phyloP scores from a whole-genome alignment of 1,140 invertebrate genomes.

The Octopus bimaculoides region DNA sequence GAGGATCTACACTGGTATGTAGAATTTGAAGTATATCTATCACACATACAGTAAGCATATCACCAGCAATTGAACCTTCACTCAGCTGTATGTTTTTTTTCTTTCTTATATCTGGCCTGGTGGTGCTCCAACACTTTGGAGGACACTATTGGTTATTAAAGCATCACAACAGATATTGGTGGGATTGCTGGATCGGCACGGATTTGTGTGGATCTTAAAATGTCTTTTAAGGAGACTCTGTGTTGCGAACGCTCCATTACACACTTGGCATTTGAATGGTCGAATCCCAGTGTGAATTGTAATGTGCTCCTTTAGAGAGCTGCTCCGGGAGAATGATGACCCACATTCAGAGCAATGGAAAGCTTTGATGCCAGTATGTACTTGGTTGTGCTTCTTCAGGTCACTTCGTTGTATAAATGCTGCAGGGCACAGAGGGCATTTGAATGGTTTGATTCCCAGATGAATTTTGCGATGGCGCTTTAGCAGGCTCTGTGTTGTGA shows the following conservation, averaged over 20 bases:
- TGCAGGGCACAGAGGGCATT: slow-evolving; percentile 32
- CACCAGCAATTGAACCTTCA: neutral
- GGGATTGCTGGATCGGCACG: no score
- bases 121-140: slow-evolving; percentile 7
- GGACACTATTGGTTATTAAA: slow-evolving; percentile 7
- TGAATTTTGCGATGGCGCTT: slow-evolving; percentile 7
- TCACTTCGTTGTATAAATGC: neutral
- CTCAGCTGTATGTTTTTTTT: slow-evolving; percentile 5
- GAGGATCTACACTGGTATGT: no score
- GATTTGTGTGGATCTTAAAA: neutral
- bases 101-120: slow-evolving; percentile 19
- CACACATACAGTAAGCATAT: no score
- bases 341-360: slow-evolving; percentile 29
- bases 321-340: slow-evolving; percentile 19
- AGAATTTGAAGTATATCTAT: slow-evolving; percentile 11
- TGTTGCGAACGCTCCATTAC: neutral
- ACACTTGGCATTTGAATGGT: neutral
- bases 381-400: slow-evolving; percentile 29
- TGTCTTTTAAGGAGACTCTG: neutral
- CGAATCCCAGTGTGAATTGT: slow-evolving; percentile 7
- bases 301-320: neutral
- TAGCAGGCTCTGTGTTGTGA: slow-evolving; percentile 9
- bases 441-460: slow-evolving; percentile 19
- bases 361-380: slow-evolving; percentile 30
- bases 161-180: slow-evolving; percentile 4